Base-by-base conservation (phyloP, 2,797 vertebrate genomes). In the Peromyscus eremicus region DNA sequence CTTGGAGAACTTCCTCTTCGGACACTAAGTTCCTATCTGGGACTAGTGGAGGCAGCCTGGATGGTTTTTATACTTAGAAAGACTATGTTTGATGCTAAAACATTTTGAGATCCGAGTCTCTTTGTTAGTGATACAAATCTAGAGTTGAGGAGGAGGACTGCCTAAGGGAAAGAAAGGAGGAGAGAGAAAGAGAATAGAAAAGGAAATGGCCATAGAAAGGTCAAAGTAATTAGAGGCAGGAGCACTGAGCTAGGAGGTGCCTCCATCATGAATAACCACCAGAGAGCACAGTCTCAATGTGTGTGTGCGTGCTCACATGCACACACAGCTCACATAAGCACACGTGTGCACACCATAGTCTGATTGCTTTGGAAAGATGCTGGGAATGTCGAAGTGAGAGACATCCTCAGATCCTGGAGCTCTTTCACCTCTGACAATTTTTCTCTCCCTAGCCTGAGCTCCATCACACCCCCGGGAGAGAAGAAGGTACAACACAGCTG, bases 401-500 rank as follows among this genome's bases (percentile, higher is more conserved):
- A 96, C 43, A 95, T 97, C 98, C 98, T 91, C 40, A 92, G 96
- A 97, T 95, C 97, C 96, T 86, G 91, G 97, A 94, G 96, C 96
- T 97, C 89, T 83, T 93, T 98, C 98, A 95, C 98, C 96, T 97
- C 97, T 97, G 98, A 98, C 98, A 96, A 91, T 95, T 96, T 94
- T 97, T 96, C 98, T 98, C 94, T 98, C 98, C 98, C 97, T 97
- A 98, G 98, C 83, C 88, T 93, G 89, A 97, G 97, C 66, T 73
- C 96, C 96, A 92, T 70, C 84, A 86, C 75, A 57, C 93, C 97
- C 98, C 97, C 98, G 94, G 97, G 93, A 96, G 92, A 98, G 92
- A 98, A 98, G 92, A 98, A 98, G 97, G 97, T 95, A 98, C 98
- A 99, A 98, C 98, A 98, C 98, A 99, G 99, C 98, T 99, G 98